Base-by-base conservation (phyloP, 2,888 invertebrate species). In the Allacma fusca region DNA sequence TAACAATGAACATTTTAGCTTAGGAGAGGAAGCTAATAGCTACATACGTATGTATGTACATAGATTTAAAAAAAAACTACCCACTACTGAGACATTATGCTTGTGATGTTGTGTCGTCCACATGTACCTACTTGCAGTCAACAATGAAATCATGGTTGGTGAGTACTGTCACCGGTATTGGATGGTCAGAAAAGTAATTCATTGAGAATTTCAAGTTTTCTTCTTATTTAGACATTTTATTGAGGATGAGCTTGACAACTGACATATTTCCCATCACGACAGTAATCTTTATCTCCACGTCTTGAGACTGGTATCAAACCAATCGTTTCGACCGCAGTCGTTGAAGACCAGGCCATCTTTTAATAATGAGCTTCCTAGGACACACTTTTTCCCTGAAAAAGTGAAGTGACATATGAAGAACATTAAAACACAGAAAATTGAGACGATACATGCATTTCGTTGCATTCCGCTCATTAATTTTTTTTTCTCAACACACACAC, bases 191-290 rank as follows among this genome's bases (percentile, higher is more conserved):
- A 24, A 44, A 70, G 70, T 26, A 70, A 43, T 26, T 50, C 43
- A 70, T 50, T 13, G 40, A 21, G 29, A 43, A 40, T 68, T 68
- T 23, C 68, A 68, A 68, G 40, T 68, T 68, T 68, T 68, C 68
- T 24, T 19, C 24, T 40, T 70, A 43, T 70, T 44, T 70, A 19
- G 70, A 26, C 21, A 70, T 24, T 43, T 70, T 70, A 69, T 70
- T 44, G 70, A 69, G 69, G 69, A 69, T 69, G 69, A 69, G 69
- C 40, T 68, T 70, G 50, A 44, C 70, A 68, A 57, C 57, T 67
- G 75, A 68, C 67, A 68, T 69, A 76, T 69, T 70, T 76, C 76
- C 69, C 76, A 76, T 57, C 59, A 50, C 23, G 69, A 70, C 76
- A 76, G 26, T 65, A 67, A 68, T 67, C 68, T 75, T 75, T 75